Percentiles rank a stretch among this genome's conserved stretches.
phyloP scores from a whole-genome alignment of 2,888 invertebrate species.

The Mythimna vitellina region DNA sequence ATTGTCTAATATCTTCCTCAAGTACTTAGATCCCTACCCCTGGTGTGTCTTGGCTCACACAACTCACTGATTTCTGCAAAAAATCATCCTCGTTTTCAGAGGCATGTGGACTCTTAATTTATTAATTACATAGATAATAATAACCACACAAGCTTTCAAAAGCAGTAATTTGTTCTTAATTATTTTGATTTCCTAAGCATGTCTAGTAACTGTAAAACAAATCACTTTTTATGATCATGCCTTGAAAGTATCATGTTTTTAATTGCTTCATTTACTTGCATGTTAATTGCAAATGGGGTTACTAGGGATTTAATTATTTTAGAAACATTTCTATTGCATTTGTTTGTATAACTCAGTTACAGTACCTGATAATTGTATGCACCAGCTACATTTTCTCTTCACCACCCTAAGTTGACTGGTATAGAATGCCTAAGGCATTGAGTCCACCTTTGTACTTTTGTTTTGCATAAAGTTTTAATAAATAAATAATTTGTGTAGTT shows the following conservation, averaged over 20 bases:
- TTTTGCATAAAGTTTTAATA: too few relatives aligned
- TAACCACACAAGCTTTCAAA: background rate
- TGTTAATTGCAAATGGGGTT: slow-evolving; percentile 24
- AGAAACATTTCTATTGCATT: background rate
- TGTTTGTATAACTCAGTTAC: background rate
- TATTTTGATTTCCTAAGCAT: slow-evolving; percentile 19
- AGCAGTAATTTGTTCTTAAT: slow-evolving; percentile 11
- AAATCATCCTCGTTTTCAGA: too few relatives aligned
- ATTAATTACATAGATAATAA: slow-evolving; percentile 14
- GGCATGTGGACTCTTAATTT: background rate
- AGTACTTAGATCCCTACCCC: too few relatives aligned
- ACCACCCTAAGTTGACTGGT: too few relatives aligned
- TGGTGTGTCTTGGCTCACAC: too few relatives aligned
- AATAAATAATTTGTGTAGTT: too few relatives aligned
- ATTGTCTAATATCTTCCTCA: too few relatives aligned
- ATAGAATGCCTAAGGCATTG: too few relatives aligned
- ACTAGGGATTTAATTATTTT: slow-evolving; percentile 5
- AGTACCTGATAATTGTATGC: too few relatives aligned
- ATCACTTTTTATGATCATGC: slow-evolving; percentile 6
- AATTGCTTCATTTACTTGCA: slow-evolving; percentile 34
- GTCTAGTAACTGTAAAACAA: slow-evolving; percentile 19
- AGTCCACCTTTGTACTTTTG: too few relatives aligned
- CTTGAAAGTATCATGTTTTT: slow-evolving; percentile 21
- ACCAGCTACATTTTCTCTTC: too few relatives aligned
- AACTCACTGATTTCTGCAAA: too few relatives aligned